These are phyloP conservation scores for Haliclystus octoradiatus DNA, from an alignment of 30 jellyfish, hydroid and myxozoan genomes.

Conservation along the genomic window DNA sequence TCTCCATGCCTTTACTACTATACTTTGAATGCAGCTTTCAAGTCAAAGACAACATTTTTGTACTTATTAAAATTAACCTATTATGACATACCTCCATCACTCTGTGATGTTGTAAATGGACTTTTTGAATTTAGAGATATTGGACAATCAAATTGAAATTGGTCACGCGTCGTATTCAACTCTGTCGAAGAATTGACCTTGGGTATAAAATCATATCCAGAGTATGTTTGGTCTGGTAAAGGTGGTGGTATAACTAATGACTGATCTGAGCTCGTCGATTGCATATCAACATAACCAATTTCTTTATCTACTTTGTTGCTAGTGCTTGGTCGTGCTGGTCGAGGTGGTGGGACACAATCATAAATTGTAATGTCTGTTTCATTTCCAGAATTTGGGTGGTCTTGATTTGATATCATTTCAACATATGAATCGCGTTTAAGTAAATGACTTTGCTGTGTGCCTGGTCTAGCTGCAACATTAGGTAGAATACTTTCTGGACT, in stretches of 20 bases:
- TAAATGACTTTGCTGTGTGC: neutral
- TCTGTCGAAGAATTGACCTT: neutral
- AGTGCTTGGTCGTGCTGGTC: neutral
- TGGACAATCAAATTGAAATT: too few relatives aligned
- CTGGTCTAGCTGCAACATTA: neutral
- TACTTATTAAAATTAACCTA: too few relatives aligned
- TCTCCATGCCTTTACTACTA: too few relatives aligned
- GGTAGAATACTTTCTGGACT: neutral
- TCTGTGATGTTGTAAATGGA: too few relatives aligned
- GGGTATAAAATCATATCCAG: constrained; percentile 38
- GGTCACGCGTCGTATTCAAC: too few relatives aligned
- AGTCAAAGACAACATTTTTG: too few relatives aligned
- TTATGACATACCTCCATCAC: too few relatives aligned
- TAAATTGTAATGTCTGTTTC: constrained; percentile 5
- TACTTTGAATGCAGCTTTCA: too few relatives aligned
- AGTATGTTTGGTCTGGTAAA: constrained; percentile 34
- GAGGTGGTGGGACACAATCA: constrained; percentile 9
- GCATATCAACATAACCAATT: neutral
- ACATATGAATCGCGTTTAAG: neutral
- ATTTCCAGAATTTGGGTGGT: neutral
- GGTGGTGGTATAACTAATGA: constrained; percentile 18
- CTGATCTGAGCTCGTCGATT: neutral
- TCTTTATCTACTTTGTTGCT: neutral
- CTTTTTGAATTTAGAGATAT: too few relatives aligned
- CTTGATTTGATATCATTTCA: neutral